Percentiles rank a stretch among this genome's conserved stretches.
Conservation (phyloP, 1,140 invertebrate species). For the Drosophila ogumai region DNA sequence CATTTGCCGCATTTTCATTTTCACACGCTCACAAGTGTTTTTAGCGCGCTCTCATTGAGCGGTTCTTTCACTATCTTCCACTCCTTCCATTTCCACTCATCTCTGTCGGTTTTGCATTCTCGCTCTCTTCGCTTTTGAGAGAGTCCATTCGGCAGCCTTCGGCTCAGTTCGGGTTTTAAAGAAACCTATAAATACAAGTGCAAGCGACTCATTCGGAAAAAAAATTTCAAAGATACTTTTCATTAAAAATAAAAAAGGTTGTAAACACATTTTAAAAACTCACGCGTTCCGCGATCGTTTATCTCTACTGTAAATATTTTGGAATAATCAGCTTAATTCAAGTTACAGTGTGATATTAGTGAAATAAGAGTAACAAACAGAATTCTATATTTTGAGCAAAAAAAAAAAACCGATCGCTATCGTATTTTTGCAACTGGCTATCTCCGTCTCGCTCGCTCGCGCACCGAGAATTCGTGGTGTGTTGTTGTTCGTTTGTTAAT, state of each 20-base stretch:
- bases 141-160: conserved; percentile 3
- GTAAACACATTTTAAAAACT: conserved; percentile 1
- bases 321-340: neutral
- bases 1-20: conserved; percentile 79
- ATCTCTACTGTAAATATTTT: neutral
- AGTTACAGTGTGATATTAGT: conserved; percentile 3
- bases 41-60: conserved; percentile 18
- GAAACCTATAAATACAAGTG: conserved; percentile 22
- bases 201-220: conserved; percentile 5
- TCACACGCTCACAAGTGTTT: conserved; percentile 80
- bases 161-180: conserved; percentile 1
- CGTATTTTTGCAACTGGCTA: conserved; percentile 58
- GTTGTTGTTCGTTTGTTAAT: conserved; percentile 56
- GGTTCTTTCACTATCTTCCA: conserved; percentile 5
- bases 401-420: conserved; percentile 5
- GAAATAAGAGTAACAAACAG: neutral
- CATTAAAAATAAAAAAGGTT: conserved; percentile 1
- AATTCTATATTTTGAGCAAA: neutral
- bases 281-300: conserved; percentile 1
- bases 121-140: conserved; percentile 4
- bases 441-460: conserved; percentile 29
- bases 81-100: neutral
- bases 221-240: conserved; percentile 3
- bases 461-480: conserved; percentile 15
- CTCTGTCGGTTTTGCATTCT: neutral